A percentile compares a stretch with the other conserved stretches of the same genome.
Evolutionary conservation across 2,113 vertebrate species (phyloP).

Genomic region (Capricornis sumatraensis): DNA sequence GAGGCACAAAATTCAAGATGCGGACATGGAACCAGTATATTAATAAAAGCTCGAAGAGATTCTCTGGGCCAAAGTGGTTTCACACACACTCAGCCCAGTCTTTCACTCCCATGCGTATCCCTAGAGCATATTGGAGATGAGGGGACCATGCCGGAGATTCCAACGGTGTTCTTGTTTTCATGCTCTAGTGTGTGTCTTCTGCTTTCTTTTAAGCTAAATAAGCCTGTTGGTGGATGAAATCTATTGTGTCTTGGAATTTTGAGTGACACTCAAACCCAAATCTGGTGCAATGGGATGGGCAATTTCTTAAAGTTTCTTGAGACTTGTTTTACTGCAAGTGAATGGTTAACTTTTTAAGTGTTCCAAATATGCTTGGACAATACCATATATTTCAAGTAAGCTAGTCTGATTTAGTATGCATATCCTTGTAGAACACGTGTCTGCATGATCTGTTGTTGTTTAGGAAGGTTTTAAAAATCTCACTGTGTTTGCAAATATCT

Average conservation of each 20-base stretch:
- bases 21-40: not conserved
- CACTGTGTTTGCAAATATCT: not conserved
- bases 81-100: not conserved
- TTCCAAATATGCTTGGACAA: not conserved
- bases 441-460: not conserved
- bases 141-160: not conserved
- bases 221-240: not conserved
- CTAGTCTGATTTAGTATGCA: not conserved
- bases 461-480: not conserved
- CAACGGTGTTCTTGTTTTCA: rapidly evolving
- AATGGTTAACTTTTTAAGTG: not conserved
- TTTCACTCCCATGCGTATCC: no score
- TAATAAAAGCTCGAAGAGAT: not conserved
- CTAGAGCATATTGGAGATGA: rapidly evolving
- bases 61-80: not conserved
- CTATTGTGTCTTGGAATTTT: not conserved
- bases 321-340: not conserved
- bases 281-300: not conserved
- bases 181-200: not conserved
- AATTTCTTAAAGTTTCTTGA: not conserved
- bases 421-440: not conserved
- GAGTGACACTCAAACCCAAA: not conserved
- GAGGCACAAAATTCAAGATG: no score
- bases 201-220: not conserved
- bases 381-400: not conserved